These are phyloP conservation scores for Pelodiscus sinensis DNA, from an alignment of 2,113 vertebrate genomes.

Conservation along the genomic window DNA sequence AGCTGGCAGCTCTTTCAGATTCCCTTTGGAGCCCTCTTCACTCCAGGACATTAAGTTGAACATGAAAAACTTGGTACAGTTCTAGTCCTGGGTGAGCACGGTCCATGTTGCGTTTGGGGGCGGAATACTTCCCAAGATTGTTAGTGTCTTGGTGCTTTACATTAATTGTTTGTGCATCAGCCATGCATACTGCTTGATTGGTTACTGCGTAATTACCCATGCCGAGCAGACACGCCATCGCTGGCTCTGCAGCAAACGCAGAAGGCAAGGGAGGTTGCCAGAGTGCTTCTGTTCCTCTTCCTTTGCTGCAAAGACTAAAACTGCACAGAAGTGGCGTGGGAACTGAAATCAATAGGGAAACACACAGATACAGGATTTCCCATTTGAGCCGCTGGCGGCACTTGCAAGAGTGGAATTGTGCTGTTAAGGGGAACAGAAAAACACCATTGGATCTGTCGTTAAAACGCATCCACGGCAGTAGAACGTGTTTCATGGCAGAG, in stretches of 20 bases:
- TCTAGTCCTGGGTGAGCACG: not conserved
- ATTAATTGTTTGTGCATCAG: not conserved
- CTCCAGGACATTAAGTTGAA: not conserved
- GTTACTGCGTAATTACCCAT: not conserved
- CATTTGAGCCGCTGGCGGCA: not conserved
- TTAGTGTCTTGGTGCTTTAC: constrained; percentile 42
- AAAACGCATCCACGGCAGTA: not conserved
- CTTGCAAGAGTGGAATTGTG: not conserved
- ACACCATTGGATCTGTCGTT: not conserved
- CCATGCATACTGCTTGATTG: not conserved
- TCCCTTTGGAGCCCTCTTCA: not conserved
- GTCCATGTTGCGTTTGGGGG: not conserved
- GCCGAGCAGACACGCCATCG: not conserved
- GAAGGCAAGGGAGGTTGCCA: not conserved
- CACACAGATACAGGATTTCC: fast-evolving
- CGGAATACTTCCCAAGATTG: not conserved
- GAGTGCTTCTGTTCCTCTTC: not conserved
- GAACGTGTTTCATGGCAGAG: not conserved
- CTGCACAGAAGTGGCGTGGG: not conserved
- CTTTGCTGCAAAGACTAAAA: not conserved
- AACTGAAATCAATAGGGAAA: not conserved
- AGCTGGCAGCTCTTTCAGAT: not conserved
- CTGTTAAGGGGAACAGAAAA: not conserved
- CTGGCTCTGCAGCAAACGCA: not conserved
- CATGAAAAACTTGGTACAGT: not conserved